Evolutionary conservation across 37 sponge, comb jelly and placozoan genomes (phyloP).

Genomic region (Cladorhizidae sp.): DNA sequence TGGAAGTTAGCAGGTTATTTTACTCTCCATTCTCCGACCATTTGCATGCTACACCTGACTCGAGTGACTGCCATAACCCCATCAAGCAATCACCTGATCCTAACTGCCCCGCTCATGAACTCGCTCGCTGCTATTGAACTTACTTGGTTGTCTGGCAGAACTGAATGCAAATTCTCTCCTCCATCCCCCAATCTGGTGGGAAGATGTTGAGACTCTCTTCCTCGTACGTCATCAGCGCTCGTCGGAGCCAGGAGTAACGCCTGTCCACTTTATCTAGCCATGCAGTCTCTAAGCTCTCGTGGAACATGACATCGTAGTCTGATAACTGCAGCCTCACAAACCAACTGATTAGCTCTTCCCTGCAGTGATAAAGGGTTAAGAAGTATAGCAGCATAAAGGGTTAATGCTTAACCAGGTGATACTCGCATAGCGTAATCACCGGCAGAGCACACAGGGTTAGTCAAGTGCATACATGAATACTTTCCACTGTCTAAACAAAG

Average conservation of each 20-base stretch:
- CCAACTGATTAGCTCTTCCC: conserved; percentile 87
- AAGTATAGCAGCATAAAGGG: neutral
- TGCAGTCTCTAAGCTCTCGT: conserved; percentile 82
- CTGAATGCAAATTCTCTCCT: conserved; percentile 70
- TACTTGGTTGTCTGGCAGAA: conserved; percentile 92
- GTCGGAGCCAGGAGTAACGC: conserved; percentile 93
- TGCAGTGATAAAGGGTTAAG: conserved; percentile 6
- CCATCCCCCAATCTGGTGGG: conserved; percentile 88
- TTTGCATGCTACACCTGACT: too few relatives aligned
- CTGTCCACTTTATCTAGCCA: conserved; percentile 95
- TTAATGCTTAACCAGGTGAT: neutral
- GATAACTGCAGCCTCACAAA: conserved; percentile 92
- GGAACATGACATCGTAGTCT: conserved; percentile 90
- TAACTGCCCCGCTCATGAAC: too few relatives aligned
- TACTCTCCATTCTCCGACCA: too few relatives aligned
- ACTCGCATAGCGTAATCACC: neutral
- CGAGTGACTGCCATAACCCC: too few relatives aligned
- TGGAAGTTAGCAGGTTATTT: too few relatives aligned
- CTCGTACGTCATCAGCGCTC: conserved; percentile 83
- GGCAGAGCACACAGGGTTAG: too few relatives aligned
- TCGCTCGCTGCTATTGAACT: too few relatives aligned
- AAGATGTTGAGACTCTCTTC: conserved; percentile 85
- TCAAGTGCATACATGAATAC: too few relatives aligned
- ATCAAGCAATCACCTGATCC: too few relatives aligned
- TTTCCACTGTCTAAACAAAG: too few relatives aligned